A percentile compares a stretch with the other conserved stretches of the same genome.
phyloP scores from a whole-genome alignment of 1,140 invertebrate genomes.

The Leptopilina clavipes region DNA sequence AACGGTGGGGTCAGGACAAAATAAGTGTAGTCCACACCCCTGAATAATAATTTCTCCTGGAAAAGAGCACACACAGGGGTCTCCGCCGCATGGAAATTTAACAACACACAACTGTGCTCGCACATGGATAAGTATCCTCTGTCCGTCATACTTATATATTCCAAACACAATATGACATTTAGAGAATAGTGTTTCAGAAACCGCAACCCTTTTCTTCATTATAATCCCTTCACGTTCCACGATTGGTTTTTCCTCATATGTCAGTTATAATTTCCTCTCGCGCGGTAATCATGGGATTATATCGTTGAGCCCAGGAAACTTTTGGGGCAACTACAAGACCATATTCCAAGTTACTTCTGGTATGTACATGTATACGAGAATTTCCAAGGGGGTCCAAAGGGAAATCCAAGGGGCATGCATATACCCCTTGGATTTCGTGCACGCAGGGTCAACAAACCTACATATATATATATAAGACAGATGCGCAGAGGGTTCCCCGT shows the following conservation, averaged over 20 bases:
- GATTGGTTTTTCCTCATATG: constrained; percentile 18
- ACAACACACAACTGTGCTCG: background rate
- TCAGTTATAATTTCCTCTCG: background rate
- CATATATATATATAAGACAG: background rate
- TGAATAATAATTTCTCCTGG: background rate
- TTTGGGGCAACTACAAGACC: background rate
- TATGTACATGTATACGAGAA: background rate
- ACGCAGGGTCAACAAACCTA: background rate
- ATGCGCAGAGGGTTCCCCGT: background rate
- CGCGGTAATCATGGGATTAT: constrained; percentile 17
- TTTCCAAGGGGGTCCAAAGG: constrained; percentile 4
- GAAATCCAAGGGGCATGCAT: background rate
- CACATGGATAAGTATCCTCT: background rate
- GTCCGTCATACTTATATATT: background rate
- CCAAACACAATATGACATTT: background rate
- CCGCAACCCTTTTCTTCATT: constrained; percentile 12
- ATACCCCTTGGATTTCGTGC: constrained; percentile 8
- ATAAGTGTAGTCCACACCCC: no score
- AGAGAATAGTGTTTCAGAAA: background rate
- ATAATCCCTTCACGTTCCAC: background rate
- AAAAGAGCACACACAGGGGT: background rate
- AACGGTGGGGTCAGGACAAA: no score
- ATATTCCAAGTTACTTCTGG: background rate
- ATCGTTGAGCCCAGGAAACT: background rate
- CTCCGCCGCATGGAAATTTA: no score